A percentile compares a stretch with the other conserved stretches of the same genome.
phyloP scores from a whole-genome alignment of 2,888 invertebrate species.

The Bugula neritina region DNA sequence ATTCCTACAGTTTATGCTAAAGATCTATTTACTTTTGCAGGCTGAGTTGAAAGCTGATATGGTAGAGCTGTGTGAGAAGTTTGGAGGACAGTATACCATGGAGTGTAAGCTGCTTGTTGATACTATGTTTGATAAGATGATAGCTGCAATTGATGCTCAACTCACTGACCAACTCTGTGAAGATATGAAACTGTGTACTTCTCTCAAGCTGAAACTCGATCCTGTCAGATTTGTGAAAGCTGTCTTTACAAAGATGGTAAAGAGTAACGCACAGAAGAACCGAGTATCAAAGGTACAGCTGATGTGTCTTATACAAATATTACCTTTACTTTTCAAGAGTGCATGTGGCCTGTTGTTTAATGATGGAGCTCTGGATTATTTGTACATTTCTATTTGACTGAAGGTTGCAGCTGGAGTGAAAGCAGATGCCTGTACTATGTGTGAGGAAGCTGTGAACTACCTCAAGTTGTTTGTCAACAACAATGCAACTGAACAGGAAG shows the following conservation, averaged over 20 bases:
- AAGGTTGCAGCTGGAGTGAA: too few relatives aligned
- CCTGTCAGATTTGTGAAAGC: background rate
- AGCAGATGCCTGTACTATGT: conserved; percentile 16
- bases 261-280: background rate
- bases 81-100: background rate
- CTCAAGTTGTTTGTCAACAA: background rate
- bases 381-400: too few relatives aligned
- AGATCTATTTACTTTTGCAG: background rate
- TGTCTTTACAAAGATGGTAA: background rate
- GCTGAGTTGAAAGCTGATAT: background rate
- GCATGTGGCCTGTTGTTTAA: too few relatives aligned
- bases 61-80: background rate
- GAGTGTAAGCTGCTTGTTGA: background rate
- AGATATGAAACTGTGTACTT: background rate
- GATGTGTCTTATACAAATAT: too few relatives aligned
- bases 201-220: background rate
- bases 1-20: too few relatives aligned
- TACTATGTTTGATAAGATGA: background rate
- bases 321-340: too few relatives aligned
- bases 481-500: background rate
- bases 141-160: background rate
- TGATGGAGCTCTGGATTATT: too few relatives aligned
- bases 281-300: background rate
- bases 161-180: background rate
- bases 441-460: conserved; percentile 17